These are phyloP conservation scores for Phycodurus eques DNA, from an alignment of 2,113 vertebrate genomes.

Conservation along the genomic window DNA sequence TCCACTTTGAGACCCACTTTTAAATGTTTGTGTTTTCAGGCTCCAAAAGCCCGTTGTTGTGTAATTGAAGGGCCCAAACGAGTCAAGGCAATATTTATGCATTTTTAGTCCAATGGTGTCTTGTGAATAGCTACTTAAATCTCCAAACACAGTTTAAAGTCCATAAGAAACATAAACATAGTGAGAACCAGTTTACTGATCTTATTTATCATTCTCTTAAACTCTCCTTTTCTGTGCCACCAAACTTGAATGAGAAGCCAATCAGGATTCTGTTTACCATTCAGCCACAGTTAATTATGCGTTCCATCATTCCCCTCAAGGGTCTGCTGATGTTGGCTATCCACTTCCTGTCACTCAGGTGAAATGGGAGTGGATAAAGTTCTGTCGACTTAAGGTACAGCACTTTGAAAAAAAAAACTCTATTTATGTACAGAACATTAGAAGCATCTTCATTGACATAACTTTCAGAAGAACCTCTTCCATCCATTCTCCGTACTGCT, in stretches of 20 bases:
- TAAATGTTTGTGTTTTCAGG: not conserved
- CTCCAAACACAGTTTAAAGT: not conserved
- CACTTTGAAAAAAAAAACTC: not conserved
- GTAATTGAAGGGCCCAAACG: not conserved
- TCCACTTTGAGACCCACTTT: not conserved
- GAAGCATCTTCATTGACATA: not conserved
- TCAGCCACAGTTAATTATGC: not conserved
- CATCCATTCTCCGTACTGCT: not conserved
- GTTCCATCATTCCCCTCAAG: not conserved
- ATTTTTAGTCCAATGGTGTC: not conserved
- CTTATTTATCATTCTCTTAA: not conserved
- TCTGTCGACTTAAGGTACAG: not conserved
- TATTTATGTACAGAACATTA: not conserved
- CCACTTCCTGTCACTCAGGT: not conserved
- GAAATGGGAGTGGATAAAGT: not conserved
- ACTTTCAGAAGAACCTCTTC: not conserved
- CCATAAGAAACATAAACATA: not conserved
- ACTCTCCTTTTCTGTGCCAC: not conserved
- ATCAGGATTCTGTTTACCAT: not conserved
- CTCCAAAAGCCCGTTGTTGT: not conserved
- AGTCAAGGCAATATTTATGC: not conserved
- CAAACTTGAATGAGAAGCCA: not conserved
- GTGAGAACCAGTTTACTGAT: not conserved
- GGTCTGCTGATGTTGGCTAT: not conserved
- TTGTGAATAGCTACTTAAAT: not conserved